These are phyloP conservation scores for Nematopogon swammerdamellus DNA, from an alignment of 2,888 invertebrate genomes.

Conservation along the genomic window DNA sequence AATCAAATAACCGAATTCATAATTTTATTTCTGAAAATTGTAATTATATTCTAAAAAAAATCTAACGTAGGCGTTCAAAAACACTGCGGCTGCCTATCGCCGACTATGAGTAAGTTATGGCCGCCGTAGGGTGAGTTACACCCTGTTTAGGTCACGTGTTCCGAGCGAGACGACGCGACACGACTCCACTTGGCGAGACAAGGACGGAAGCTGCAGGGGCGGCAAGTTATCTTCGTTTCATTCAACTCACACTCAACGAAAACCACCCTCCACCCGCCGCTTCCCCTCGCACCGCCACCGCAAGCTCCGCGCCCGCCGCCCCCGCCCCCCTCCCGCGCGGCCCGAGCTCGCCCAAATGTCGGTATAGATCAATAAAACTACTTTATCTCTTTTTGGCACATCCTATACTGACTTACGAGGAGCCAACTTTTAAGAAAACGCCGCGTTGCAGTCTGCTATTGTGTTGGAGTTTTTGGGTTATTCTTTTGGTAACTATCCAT, in stretches of 20 bases:
- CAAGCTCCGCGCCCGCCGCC: background rate
- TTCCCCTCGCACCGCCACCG: background rate
- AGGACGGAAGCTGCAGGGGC: conserved; percentile 43
- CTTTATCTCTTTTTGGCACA: conserved; percentile 61
- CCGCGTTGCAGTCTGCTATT: background rate
- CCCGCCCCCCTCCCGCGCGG: background rate
- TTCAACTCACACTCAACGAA: conserved; percentile 47
- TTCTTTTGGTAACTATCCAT: no score
- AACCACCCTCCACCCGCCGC: background rate
- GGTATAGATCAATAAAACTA: conserved; percentile 60
- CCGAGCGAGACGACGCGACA: conserved; percentile 33
- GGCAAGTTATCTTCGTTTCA: conserved; percentile 58
- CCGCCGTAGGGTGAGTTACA: conserved; percentile 56
- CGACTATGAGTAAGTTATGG: conserved; percentile 52
- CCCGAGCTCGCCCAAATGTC: conserved; percentile 46
- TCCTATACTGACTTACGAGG: conserved; percentile 24
- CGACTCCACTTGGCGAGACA: conserved; percentile 24
- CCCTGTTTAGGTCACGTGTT: conserved; percentile 57
- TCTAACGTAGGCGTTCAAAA: no score
- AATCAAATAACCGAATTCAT: no score
- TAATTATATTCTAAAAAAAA: no score
- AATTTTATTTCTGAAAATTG: no score
- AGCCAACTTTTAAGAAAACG: background rate
- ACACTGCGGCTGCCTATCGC: conserved; percentile 56
- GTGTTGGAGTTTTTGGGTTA: background rate